A percentile compares a stretch with the other conserved stretches of the same genome.
These are phyloP conservation scores for Athene noctua DNA, from an alignment of 2,113 vertebrate genomes.

Conservation along the genomic window DNA sequence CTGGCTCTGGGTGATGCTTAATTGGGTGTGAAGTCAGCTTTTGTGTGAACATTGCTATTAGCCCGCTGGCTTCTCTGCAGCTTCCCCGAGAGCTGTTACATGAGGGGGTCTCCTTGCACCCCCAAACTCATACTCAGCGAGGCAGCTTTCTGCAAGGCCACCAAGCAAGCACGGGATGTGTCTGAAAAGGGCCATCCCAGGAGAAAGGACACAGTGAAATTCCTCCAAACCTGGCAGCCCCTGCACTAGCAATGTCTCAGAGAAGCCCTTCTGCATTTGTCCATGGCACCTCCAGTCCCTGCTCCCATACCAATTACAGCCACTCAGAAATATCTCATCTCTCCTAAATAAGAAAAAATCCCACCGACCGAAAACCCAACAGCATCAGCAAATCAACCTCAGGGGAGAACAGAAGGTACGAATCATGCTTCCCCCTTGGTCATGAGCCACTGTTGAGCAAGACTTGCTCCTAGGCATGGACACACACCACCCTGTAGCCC, in stretches of 20 bases:
- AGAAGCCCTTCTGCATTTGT: not conserved
- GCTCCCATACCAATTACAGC: not conserved
- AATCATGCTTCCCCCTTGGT: not conserved
- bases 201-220: not conserved
- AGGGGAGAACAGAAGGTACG: not conserved
- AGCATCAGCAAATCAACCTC: not conserved
- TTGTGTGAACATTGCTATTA: not conserved
- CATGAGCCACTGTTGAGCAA: not conserved
- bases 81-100: accelerated
- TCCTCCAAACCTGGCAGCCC: not conserved
- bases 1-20: slow-evolving; percentile 41
- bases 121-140: accelerated
- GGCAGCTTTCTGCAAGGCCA: not conserved
- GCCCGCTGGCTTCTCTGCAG: not conserved
- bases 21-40: slow-evolving; percentile 44
- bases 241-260: not conserved
- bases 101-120: not conserved
- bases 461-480: not conserved
- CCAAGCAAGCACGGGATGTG: not conserved
- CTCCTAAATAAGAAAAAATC: not conserved
- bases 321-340: not conserved
- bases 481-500: accelerated
- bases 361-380: not conserved
- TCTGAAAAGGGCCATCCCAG: not conserved
- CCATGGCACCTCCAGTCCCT: not conserved